These are phyloP conservation scores for Antrozous pallidus DNA, from an alignment of 2,797 vertebrate species.

Conservation along the genomic window DNA sequence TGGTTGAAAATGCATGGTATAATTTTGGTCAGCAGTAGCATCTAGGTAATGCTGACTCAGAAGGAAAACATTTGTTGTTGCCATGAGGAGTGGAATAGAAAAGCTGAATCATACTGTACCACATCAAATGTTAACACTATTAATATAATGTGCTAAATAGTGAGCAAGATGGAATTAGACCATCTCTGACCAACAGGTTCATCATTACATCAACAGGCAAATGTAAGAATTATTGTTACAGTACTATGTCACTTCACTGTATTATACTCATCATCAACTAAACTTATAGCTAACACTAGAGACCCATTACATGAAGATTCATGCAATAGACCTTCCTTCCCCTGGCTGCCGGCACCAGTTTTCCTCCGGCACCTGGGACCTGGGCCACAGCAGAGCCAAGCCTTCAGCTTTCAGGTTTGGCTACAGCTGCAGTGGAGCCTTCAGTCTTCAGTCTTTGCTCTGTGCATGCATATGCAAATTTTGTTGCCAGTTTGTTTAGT, in stretches of 20 bases:
- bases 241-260: not conserved
- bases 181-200: not conserved
- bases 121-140: slow-evolving; percentile 58
- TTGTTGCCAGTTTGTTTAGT: too few species aligned
- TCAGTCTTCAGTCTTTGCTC: too few species aligned
- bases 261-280: not conserved
- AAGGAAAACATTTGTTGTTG: slow-evolving; percentile 61
- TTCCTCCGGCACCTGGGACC: too few species aligned
- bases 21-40: slow-evolving; percentile 49
- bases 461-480: too few species aligned
- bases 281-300: not conserved
- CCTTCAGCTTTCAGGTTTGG: too few species aligned
- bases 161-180: slow-evolving; percentile 15
- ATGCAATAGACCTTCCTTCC: too few species aligned
- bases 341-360: too few species aligned
- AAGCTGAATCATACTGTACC: slow-evolving; percentile 51
- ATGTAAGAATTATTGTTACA: not conserved
- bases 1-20: not conserved
- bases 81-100: slow-evolving; percentile 12
- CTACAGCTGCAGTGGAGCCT: too few species aligned
- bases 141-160: slow-evolving; percentile 38
- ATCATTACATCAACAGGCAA: not conserved
- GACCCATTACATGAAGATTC: too few species aligned
- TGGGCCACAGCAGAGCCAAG: too few species aligned
- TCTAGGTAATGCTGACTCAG: slow-evolving; percentile 64